These are phyloP conservation scores for Drosophila parthenogenetica DNA, from an alignment of 2,888 invertebrate species.

Conservation along the genomic window DNA sequence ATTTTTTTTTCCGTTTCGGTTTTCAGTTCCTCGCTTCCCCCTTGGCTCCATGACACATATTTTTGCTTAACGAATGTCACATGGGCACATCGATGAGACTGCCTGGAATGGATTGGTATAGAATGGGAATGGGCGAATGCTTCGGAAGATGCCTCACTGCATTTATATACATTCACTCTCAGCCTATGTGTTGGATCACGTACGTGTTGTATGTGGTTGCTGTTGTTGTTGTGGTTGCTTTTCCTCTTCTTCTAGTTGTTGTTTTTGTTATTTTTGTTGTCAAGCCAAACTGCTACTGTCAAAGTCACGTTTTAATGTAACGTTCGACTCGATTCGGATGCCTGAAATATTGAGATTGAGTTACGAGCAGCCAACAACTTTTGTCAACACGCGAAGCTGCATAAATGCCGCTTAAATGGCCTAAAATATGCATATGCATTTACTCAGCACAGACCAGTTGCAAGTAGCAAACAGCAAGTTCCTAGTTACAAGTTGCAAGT, in stretches of 20 bases:
- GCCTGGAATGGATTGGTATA: conserved; percentile 41
- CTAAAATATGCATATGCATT: conserved; percentile 79
- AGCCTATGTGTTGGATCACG: conserved; percentile 70
- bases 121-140: conserved; percentile 16
- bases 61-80: conserved; percentile 78
- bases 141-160: conserved; percentile 54
- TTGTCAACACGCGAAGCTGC: conserved; percentile 79
- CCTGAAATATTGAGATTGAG: conserved; percentile 79
- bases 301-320: conserved; percentile 80
- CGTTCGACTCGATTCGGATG: conserved; percentile 63
- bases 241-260: conserved; percentile 12
- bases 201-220: conserved; percentile 50
- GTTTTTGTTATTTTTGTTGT: conserved; percentile 50
- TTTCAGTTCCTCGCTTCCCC: conserved; percentile 9
- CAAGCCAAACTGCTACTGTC: conserved; percentile 76
- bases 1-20: background rate
- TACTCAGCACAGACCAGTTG: conserved; percentile 35
- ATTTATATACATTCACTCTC: conserved; percentile 54
- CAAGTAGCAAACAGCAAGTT: conserved; percentile 39
- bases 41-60: conserved; percentile 65
- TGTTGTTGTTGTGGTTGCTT: background rate
- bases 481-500: conserved; percentile 37
- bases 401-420: conserved; percentile 80
- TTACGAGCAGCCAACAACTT: conserved; percentile 79
- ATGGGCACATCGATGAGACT: conserved; percentile 43